Evolutionary conservation across 2,888 invertebrate species (phyloP).

Genomic region (Tenthredo notha): DNA sequence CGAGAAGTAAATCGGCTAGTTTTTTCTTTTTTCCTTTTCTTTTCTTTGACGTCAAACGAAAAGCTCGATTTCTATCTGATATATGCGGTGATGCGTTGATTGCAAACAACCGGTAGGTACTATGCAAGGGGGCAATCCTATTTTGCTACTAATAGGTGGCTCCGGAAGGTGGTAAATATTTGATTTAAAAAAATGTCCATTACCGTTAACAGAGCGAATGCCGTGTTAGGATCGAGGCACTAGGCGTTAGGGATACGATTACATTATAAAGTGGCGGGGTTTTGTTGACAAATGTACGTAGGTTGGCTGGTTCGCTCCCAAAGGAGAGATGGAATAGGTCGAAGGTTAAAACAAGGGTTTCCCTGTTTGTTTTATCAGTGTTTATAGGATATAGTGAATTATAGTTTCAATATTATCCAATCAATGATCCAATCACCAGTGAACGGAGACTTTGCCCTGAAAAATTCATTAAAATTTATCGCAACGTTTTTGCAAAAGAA

Average conservation of each 20-base stretch:
- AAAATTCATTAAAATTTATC: not conserved
- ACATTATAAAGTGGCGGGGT: constrained; percentile 58
- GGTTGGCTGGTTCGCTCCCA: not conserved
- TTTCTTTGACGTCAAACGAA: not conserved
- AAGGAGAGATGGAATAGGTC: constrained; percentile 10
- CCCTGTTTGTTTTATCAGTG: not conserved
- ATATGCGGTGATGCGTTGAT: constrained; percentile 22
- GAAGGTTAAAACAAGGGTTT: constrained; percentile 27
- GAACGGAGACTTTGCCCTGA: not conserved
- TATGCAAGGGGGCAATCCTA: constrained; percentile 43
- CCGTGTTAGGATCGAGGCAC: not conserved
- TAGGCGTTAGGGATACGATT: constrained; percentile 44
- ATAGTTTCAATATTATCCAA: not conserved
- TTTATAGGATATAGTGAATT: not conserved
- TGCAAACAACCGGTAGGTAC: constrained; percentile 40
- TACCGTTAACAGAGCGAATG: constrained; percentile 33
- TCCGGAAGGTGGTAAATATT: constrained; percentile 48
- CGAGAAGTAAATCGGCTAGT: not conserved
- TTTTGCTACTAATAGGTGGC: constrained; percentile 43
- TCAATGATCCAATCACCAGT: too few relatives aligned
- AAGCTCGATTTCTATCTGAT: not conserved
- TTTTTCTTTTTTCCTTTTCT: not conserved
- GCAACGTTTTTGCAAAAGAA: not conserved
- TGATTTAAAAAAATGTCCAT: constrained; percentile 51
- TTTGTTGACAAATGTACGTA: constrained; percentile 57